Percentiles rank a stretch among this genome's conserved stretches.
These are phyloP conservation scores for Pao palembangensis DNA, from an alignment of 2,113 vertebrate genomes.

Conservation along the genomic window DNA sequence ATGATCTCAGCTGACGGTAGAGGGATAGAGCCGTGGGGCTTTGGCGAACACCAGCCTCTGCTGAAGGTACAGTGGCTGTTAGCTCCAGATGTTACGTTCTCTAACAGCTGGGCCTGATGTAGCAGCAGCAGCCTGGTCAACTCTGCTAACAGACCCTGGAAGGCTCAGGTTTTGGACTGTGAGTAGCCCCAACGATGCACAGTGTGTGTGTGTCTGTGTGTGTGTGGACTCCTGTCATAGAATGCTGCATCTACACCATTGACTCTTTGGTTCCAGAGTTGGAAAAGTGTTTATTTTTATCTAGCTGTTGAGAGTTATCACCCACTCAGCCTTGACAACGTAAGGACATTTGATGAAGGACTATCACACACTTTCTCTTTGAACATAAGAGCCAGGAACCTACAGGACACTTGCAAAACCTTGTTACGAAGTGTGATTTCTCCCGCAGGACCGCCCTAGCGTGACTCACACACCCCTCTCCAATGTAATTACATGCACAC, in stretches of 20 bases:
- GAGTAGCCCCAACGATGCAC: conserved; percentile 28
- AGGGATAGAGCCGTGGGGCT: conserved; percentile 20
- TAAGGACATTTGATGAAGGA: conserved; percentile 49
- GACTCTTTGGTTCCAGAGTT: conserved; percentile 28
- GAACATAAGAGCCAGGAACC: conserved; percentile 13
- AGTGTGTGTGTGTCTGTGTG: conserved; percentile 34
- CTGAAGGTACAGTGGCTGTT: conserved; percentile 13
- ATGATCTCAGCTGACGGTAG: conserved; percentile 41
- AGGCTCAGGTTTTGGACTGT: conserved; percentile 48
- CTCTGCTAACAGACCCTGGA: conserved; percentile 50
- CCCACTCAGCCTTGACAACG: conserved; percentile 19
- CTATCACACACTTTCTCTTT: conserved; percentile 27
- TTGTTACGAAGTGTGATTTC: conserved; percentile 37
- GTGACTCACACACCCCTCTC: conserved; percentile 31
- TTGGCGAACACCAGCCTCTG: conserved; percentile 22
- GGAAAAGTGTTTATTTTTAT: not conserved
- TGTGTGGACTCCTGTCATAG: conserved; percentile 30
- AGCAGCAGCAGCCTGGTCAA: conserved; percentile 58
- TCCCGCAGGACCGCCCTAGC: conserved; percentile 35
- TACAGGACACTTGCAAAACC: conserved; percentile 31
- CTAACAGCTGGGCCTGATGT: conserved; percentile 58
- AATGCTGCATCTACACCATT: conserved; percentile 46
- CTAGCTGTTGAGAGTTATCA: too few species aligned
- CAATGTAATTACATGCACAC: conserved; percentile 38
- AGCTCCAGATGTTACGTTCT: conserved; percentile 35